Percentiles rank a stretch among this genome's conserved stretches.
Evolutionary conservation across 1,140 invertebrate genomes (phyloP).

Genomic region (Belonocnema kinseyi): DNA sequence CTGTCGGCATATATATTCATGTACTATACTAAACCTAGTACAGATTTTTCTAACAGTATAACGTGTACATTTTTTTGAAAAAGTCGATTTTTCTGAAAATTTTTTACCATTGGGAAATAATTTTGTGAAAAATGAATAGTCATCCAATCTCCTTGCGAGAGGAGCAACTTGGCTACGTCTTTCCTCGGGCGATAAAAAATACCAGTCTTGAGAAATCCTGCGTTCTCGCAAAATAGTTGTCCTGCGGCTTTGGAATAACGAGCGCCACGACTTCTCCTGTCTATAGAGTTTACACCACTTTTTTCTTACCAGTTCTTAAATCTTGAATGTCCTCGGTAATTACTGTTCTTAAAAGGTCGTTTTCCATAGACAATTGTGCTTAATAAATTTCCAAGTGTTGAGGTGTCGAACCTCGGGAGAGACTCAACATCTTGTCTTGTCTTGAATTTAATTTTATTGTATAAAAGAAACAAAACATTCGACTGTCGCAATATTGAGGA

Average conservation of each 20-base stretch:
- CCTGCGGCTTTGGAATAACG: conserved; percentile 2
- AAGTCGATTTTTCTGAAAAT: not conserved
- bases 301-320: conserved; percentile 5
- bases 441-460: too few species aligned
- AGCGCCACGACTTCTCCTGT: not conserved
- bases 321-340: conserved; percentile 2
- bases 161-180: not conserved
- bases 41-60: too few species aligned
- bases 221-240: not conserved
- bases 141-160: not conserved
- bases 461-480: too few species aligned
- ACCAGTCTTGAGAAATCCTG: not conserved
- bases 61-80: too few species aligned
- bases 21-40: too few species aligned
- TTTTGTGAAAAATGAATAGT: too few species aligned
- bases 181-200: not conserved
- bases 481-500: too few species aligned
- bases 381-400: not conserved
- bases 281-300: not conserved
- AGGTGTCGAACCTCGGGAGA: too few species aligned
- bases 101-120: too few species aligned
- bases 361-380: not conserved
- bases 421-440: too few species aligned
- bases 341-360: not conserved
- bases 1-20: too few species aligned